Evolutionary conservation across 2,888 invertebrate genomes (phyloP).

Genomic region (Ornithoptera alexandrae): DNA sequence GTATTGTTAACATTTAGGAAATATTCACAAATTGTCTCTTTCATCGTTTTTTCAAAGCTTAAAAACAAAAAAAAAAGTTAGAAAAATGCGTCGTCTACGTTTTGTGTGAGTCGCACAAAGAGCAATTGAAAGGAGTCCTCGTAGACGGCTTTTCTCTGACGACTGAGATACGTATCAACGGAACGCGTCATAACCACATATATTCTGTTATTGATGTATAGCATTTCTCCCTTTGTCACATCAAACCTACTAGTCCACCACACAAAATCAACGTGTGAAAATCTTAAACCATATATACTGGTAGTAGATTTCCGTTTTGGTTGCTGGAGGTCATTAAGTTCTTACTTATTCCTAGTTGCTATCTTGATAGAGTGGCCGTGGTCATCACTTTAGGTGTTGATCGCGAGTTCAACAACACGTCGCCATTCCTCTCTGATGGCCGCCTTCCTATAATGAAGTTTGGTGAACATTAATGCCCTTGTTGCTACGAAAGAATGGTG

Average conservation of each 20-base stretch:
- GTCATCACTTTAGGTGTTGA: too few relatives aligned
- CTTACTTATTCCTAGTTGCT: too few relatives aligned
- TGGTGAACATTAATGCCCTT: too few relatives aligned
- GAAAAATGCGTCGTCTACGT: conserved; percentile 1
- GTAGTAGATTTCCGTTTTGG: too few relatives aligned
- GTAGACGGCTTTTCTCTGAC: conserved; percentile 12
- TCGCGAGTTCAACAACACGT: too few relatives aligned
- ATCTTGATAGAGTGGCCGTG: too few relatives aligned
- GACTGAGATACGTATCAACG: background rate
- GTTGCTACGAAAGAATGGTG: too few relatives aligned
- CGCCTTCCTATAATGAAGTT: too few relatives aligned
- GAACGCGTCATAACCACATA: background rate
- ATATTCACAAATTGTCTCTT: background rate
- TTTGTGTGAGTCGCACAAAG: conserved; percentile 3
- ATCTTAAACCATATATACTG: too few relatives aligned
- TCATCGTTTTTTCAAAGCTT: background rate
- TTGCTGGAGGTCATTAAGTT: too few relatives aligned
- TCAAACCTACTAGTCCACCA: background rate
- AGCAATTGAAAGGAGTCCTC: background rate
- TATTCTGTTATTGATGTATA: background rate
- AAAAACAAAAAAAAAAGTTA: conserved; percentile 1
- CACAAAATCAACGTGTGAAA: background rate
- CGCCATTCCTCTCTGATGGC: too few relatives aligned
- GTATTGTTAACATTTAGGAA: background rate
- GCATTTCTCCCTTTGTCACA: background rate